Evolutionary conservation across 2,888 invertebrate species (phyloP).

Genomic region (Mimas tiliae): DNA sequence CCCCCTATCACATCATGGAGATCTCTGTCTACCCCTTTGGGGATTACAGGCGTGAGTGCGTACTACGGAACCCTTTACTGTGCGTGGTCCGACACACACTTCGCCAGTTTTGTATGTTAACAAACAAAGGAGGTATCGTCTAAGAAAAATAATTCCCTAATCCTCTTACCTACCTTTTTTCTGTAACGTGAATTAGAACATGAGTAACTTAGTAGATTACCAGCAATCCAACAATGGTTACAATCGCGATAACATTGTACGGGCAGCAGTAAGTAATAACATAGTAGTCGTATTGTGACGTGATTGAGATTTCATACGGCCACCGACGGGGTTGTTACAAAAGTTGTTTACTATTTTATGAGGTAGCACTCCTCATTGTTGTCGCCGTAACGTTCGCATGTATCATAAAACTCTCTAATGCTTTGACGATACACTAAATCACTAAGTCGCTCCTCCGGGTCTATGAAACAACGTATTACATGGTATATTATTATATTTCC

Average conservation of each 20-base stretch:
- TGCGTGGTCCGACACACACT: too few species aligned
- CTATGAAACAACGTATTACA: constrained; percentile 33
- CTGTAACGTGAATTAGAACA: constrained; percentile 21
- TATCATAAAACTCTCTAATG: constrained; percentile 58
- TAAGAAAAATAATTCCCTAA: background rate
- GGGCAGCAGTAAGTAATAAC: constrained; percentile 43
- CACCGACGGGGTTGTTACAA: constrained; percentile 52
- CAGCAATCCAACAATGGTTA: constrained; percentile 36
- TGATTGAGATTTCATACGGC: constrained; percentile 62
- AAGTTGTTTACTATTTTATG: constrained; percentile 66
- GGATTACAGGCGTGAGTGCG: too few species aligned
- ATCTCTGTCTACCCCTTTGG: too few species aligned
- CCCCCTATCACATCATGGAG: too few species aligned
- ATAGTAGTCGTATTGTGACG: constrained; percentile 46
- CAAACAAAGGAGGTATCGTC: background rate
- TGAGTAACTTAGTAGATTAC: constrained; percentile 22
- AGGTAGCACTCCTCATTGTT: constrained; percentile 57
- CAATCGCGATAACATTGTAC: constrained; percentile 40
- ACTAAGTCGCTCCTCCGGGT: constrained; percentile 40
- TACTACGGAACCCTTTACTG: too few species aligned
- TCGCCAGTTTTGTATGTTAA: background rate
- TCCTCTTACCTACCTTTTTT: constrained; percentile 13
- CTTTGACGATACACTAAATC: constrained; percentile 54
- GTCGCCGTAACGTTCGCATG: constrained; percentile 54
- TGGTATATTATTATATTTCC: constrained; percentile 21